Percentiles rank a stretch among this genome's conserved stretches.
These are phyloP conservation scores for Luscinia megarhynchos DNA, from an alignment of 2,797 vertebrate genomes.

Conservation along the genomic window DNA sequence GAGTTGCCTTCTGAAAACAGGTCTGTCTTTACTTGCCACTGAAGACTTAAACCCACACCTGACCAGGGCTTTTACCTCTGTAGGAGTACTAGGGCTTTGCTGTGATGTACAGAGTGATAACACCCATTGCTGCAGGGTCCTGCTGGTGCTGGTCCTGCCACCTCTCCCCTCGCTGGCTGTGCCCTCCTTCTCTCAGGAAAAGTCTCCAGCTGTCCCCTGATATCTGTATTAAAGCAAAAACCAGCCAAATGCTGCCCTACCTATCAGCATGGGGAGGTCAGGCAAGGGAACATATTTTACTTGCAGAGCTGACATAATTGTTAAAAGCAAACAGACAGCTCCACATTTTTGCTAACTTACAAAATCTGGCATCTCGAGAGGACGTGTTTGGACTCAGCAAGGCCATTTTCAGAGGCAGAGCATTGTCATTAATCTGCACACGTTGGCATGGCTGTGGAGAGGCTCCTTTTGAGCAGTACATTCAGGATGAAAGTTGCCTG, in stretches of 20 bases:
- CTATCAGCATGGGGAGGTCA: conserved; percentile 24
- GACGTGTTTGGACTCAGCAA: conserved; percentile 55
- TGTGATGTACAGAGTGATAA: neutral
- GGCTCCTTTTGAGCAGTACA: conserved; percentile 30
- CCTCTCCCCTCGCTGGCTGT: neutral
- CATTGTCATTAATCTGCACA: conserved; percentile 27
- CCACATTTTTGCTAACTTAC: conserved; percentile 57
- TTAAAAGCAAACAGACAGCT: conserved; percentile 61
- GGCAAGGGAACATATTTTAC: conserved; percentile 26
- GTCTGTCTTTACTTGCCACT: neutral
- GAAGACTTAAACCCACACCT: neutral
- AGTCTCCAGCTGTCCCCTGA: conserved; percentile 28
- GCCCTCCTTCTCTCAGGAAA: neutral
- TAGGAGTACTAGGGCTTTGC: neutral
- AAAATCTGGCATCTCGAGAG: conserved; percentile 39
- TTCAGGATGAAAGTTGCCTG: conserved; percentile 37
- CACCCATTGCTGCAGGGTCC: neutral
- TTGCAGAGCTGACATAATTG: conserved; percentile 46
- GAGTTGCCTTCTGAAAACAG: neutral
- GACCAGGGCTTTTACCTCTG: neutral
- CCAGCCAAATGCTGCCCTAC: neutral
- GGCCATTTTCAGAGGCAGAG: conserved; percentile 31
- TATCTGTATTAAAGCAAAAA: neutral
- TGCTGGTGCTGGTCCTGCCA: rapidly evolving
- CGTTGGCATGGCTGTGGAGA: conserved; percentile 50